phyloP scores from a whole-genome alignment of 2,113 vertebrate genomes.

The Pluvianellus socialis region DNA sequence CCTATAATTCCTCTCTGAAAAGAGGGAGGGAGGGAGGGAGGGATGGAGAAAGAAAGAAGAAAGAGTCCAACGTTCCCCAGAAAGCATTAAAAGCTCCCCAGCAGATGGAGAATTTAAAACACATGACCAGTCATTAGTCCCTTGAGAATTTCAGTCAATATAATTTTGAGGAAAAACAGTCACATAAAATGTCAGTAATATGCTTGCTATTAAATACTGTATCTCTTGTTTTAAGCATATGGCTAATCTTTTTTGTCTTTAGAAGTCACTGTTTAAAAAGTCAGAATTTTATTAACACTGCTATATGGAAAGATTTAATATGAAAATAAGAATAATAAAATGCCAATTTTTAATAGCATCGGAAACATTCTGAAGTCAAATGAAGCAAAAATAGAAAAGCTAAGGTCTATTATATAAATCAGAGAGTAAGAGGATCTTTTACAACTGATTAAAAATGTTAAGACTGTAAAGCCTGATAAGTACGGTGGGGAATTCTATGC shows the following conservation, averaged over 20 bases:
- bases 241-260: neutral
- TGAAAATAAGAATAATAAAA: neutral
- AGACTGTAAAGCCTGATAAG: constrained; percentile 30
- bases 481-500: neutral
- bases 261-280: neutral
- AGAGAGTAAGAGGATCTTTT: constrained; percentile 28
- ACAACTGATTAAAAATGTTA: constrained; percentile 38
- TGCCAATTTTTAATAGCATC: neutral
- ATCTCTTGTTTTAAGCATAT: neutral
- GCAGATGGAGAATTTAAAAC: neutral
- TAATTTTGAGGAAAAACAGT: neutral
- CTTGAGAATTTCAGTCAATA: neutral
- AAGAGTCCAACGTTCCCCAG: neutral
- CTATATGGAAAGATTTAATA: neutral
- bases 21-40: neutral
- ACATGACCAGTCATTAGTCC: neutral
- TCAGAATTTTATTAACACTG: neutral
- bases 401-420: constrained; percentile 32
- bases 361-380: constrained; percentile 8
- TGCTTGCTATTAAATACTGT: neutral
- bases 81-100: neutral
- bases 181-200: neutral
- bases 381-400: constrained; percentile 33
- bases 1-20: neutral
- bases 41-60: neutral